phyloP scores from a whole-genome alignment of 2,888 invertebrate species.

The Ophion costatus region DNA sequence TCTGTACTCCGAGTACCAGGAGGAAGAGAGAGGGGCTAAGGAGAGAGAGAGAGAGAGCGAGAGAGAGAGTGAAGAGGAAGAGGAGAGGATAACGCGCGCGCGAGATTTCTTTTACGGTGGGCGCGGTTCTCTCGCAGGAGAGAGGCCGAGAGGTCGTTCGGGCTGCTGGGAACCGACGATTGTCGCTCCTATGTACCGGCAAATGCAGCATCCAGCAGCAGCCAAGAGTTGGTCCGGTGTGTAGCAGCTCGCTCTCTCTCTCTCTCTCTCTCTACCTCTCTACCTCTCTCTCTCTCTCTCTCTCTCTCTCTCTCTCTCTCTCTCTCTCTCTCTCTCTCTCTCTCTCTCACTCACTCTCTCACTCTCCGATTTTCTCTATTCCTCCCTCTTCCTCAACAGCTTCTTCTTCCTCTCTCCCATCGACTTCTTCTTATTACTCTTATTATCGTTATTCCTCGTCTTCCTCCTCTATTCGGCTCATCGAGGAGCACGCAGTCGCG shows the following conservation, averaged over 20 bases:
- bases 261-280: constrained; percentile 36
- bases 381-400: not conserved
- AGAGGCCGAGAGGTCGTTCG: constrained; percentile 80
- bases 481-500: constrained; percentile 67
- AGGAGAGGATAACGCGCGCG: constrained; percentile 64
- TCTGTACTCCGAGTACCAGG: constrained; percentile 46
- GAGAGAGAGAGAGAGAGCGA: constrained; percentile 19
- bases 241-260: constrained; percentile 68
- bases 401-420: constrained; percentile 28
- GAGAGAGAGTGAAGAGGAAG: constrained; percentile 10
- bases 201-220: constrained; percentile 68
- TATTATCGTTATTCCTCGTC: constrained; percentile 42
- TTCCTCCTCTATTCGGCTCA: constrained; percentile 57
- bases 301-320: constrained; percentile 30
- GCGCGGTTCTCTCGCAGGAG: constrained; percentile 75
- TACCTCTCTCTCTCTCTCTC: constrained; percentile 17
- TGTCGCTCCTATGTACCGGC: constrained; percentile 75
- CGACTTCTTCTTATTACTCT: constrained; percentile 42
- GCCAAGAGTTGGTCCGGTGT: constrained; percentile 68
- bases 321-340: constrained; percentile 5
- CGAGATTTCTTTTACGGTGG: constrained; percentile 78
- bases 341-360: constrained; percentile 28
- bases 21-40: constrained; percentile 3
- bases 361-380: constrained; percentile 30
- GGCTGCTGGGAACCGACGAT: constrained; percentile 79